phyloP scores from a whole-genome alignment of 1,140 invertebrate species.

The Pogonomyrmex californicus region DNA sequence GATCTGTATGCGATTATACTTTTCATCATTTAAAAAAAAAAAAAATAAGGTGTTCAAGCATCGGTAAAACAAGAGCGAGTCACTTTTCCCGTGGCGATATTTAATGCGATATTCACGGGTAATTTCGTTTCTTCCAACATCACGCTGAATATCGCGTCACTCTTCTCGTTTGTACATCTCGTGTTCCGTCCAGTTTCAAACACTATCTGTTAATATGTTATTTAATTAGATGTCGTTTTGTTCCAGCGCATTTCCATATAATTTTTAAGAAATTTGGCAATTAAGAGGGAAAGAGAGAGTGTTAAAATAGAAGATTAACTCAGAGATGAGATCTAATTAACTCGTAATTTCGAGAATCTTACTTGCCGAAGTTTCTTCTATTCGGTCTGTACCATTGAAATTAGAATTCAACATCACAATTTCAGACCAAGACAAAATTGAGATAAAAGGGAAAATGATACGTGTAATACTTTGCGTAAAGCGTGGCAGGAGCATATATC shows the following conservation, averaged over 20 bases:
- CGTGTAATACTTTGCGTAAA: neutral
- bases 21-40: conserved; percentile 18
- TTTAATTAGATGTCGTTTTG: neutral
- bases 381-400: neutral
- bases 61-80: conserved; percentile 10
- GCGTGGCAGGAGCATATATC: conserved; percentile 41
- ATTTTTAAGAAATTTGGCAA: neutral
- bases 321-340: neutral
- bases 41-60: conserved; percentile 11
- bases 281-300: neutral
- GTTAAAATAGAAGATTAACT: conserved; percentile 6
- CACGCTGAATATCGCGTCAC: neutral
- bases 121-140: conserved; percentile 24
- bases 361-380: conserved; percentile 6
- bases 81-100: conserved; percentile 11
- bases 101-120: neutral
- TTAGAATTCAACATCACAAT: conserved; percentile 25
- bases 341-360: neutral
- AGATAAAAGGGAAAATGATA: conserved; percentile 15
- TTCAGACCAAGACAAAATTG: neutral
- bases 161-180: neutral
- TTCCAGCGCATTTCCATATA: neutral
- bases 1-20: conserved; percentile 16
- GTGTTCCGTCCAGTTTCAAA: neutral
- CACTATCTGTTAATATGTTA: neutral